These are phyloP conservation scores for Amphimallon solstitiale DNA, from an alignment of 2,888 invertebrate species.

Conservation along the genomic window DNA sequence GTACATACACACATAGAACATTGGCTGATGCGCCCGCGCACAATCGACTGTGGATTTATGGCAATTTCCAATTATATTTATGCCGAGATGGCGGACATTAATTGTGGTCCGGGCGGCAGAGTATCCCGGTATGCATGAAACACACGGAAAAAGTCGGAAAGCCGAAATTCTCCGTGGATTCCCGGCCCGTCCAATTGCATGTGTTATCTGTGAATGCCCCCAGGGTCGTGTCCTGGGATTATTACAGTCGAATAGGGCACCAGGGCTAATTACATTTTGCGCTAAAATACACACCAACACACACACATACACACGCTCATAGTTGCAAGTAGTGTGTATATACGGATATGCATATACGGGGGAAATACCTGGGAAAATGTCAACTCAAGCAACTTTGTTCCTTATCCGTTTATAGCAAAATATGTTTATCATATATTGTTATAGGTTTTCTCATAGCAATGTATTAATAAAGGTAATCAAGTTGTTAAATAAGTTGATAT, in stretches of 20 bases:
- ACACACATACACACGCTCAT: too few relatives aligned
- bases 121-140: not conserved
- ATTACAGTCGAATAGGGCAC: conserved; percentile 22
- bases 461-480: too few relatives aligned
- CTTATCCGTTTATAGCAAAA: too few relatives aligned
- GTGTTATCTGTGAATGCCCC: conserved; percentile 27
- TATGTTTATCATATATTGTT: too few relatives aligned
- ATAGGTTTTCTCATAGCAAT: too few relatives aligned
- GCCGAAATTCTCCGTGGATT: conserved; percentile 17
- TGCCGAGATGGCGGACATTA: conserved; percentile 40
- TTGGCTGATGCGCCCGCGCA: conserved; percentile 6
- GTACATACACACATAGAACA: too few relatives aligned
- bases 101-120: conserved; percentile 35
- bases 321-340: too few relatives aligned
- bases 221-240: conserved; percentile 9
- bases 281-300: not conserved
- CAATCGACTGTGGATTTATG: conserved; percentile 37
- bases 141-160: conserved; percentile 14
- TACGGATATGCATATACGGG: too few relatives aligned
- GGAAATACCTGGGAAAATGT: too few relatives aligned
- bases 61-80: conserved; percentile 47
- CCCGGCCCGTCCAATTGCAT: not conserved
- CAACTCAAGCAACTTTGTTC: too few relatives aligned
- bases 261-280: conserved; percentile 25
- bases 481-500: too few relatives aligned